Evolutionary conservation across 2,888 invertebrate genomes (phyloP), one percentile per base, ranked within the genome.

Genomic region (Leptinotarsa peninsularis): DNA sequence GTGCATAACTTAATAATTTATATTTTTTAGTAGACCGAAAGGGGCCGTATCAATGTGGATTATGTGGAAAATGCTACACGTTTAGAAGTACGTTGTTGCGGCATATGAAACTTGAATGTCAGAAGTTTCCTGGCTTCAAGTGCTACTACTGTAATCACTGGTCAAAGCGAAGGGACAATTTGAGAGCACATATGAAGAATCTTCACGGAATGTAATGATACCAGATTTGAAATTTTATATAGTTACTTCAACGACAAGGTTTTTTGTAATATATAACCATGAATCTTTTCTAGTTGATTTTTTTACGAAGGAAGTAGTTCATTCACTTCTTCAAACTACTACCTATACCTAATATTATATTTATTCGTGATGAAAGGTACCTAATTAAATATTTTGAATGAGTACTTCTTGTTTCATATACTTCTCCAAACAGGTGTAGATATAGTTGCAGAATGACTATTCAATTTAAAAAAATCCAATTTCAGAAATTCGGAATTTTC

Each of bases 81-180:
- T 76, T 74, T 17, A 74, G 75, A 56, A 83, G 86, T 49, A 87
- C 86, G 5, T 74, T 82, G 71, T 78, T 79, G 66, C 82, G 82
- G 10, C 84, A 85, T 75, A 77, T 75, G 49, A 82, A 81, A 68
- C 82, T 80, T 69, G 82, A 84, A 73, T 85, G 84, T 70, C 82
- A 82, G 68, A 82, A 83, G 66, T 71, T 75, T 67, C 83, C 83
- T 1, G 76, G 78, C 66, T 81, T 84, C 72, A 76, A 75, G 33
- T 84, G 84, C 66, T 49, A 72, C 7, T 72, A 71, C 18, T 80
- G 80, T 23, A 76, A 74, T 58, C 70, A 70, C 33, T 70, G 70
- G 70, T 58, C 70, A 2, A 70, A 70, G 58, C 56, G 70, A 58
- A 70, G 58, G 10, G 70, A 70, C 49, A 70, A 70, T 70, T 49